phyloP scores from a whole-genome alignment of 2,113 vertebrate genomes.

The Smithornis capensis region DNA sequence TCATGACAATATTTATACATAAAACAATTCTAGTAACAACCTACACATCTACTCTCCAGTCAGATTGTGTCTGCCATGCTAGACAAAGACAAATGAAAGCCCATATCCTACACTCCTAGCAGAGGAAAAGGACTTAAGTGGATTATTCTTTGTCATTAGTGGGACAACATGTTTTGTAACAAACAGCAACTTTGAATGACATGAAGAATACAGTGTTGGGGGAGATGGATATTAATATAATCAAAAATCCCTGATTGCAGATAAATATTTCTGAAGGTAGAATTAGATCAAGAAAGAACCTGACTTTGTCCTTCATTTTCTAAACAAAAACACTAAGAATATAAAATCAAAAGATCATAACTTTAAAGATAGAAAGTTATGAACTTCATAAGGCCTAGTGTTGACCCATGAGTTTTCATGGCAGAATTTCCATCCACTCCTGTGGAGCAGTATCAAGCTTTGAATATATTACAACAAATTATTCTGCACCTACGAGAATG shows the following conservation, averaged over 20 bases:
- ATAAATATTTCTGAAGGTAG: not conserved
- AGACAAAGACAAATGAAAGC: constrained; percentile 47
- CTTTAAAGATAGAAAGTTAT: not conserved
- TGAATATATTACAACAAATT: not conserved
- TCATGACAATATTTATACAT: constrained; percentile 10
- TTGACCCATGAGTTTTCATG: not conserved
- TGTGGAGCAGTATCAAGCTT: not conserved
- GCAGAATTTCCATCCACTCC: not conserved
- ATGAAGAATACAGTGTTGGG: not conserved
- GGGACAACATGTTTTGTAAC: not conserved
- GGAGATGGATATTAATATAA: not conserved
- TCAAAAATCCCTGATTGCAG: not conserved
- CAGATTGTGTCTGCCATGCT: not conserved
- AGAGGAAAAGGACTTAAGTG: constrained; percentile 25
- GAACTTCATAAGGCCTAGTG: not conserved
- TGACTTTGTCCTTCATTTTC: not conserved
- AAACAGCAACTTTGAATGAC: not conserved
- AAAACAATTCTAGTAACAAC: constrained; percentile 35
- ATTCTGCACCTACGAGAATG: not conserved
- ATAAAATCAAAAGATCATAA: not conserved
- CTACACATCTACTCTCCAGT: constrained; percentile 1
- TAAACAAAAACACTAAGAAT: not conserved
- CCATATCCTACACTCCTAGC: not conserved
- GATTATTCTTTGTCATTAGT: constrained; percentile 64
- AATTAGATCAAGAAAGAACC: not conserved